Base-by-base conservation (phyloP, 2,888 invertebrate genomes). In the Caenorhabditis sp. region DNA sequence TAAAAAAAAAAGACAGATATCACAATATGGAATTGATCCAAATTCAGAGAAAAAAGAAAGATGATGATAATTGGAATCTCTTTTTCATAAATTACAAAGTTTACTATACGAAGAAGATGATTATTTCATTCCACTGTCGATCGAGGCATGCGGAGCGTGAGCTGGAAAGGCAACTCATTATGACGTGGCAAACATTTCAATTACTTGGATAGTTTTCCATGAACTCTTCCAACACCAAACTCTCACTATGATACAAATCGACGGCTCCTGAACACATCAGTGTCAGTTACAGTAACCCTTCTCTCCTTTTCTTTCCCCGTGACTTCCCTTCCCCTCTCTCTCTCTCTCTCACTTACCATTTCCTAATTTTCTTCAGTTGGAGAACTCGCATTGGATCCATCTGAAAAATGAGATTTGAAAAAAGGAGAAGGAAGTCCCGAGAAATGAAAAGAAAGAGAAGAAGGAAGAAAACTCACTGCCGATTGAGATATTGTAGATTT, bases 141-240 rank as follows among this genome's bases (percentile, higher is more conserved):
- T 45, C n/a, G 59, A 50, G 13, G 70, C 59, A 24, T 59, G 52
- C 37, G 59, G 70, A 17, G 59, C 52, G 15, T 37, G 52, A 24
- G 59, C 70, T 70, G 70, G 39, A 70, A 61, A 1, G 4, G 7
- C 20, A 46, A 17, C 24, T 26, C 15, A 32, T 17, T 43, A 17
- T 15, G 45, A 15, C 20, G 30, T 13, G 11, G 27, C 27, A 43
- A n/a, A n/a, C 13, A 41, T 3, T 20, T 13, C 0, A 8, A 41
- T 66, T 61, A 73, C 74, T 61, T 56, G 74, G 61, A 61, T 66
- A 66, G 41, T 74, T 66, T 24, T 75, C 75, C 65, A 73, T 52
- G 24, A 65, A 73, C 17, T 63, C 53, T 45, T 70, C 59, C 9
- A 70, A 20, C 24, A 43, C 26, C 27, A 70, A 35, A 30, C 39